Conservation (phyloP, 2,113 vertebrate species). For the Uria lomvia region DNA sequence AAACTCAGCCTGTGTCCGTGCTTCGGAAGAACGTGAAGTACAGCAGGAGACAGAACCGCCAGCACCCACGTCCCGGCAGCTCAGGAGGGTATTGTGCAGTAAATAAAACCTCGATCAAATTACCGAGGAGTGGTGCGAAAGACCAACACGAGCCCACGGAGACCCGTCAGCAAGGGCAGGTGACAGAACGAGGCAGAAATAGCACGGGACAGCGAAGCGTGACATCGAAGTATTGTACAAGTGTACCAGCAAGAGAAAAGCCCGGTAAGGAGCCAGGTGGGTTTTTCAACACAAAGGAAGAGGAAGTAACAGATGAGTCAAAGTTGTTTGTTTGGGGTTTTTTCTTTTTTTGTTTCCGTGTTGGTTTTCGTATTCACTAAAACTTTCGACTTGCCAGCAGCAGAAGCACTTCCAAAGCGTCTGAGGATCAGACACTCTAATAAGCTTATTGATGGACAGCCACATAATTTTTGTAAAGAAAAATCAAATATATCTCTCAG, state of each 20-base stretch:
- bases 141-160: background rate
- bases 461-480: background rate
- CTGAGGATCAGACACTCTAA: background rate
- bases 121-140: background rate
- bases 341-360: background rate
- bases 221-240: fast-evolving
- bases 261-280: background rate
- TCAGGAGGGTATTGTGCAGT: background rate
- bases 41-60: background rate
- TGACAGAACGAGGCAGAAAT: background rate
- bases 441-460: too few relatives aligned
- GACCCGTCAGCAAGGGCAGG: background rate
- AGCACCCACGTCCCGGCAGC: background rate
- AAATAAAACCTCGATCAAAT: background rate
- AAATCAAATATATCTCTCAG: background rate
- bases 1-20: background rate
- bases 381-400: background rate
- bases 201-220: fast-evolving
- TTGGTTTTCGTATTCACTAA: background rate
- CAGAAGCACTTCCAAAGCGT: background rate
- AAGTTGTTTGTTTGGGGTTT: too few relatives aligned
- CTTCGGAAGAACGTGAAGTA: background rate
- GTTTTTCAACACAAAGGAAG: background rate
- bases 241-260: background rate
- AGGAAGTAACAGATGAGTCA: background rate